These are phyloP conservation scores for Polydrusus tereticollis DNA, from an alignment of 2,888 invertebrate genomes.

Conservation along the genomic window DNA sequence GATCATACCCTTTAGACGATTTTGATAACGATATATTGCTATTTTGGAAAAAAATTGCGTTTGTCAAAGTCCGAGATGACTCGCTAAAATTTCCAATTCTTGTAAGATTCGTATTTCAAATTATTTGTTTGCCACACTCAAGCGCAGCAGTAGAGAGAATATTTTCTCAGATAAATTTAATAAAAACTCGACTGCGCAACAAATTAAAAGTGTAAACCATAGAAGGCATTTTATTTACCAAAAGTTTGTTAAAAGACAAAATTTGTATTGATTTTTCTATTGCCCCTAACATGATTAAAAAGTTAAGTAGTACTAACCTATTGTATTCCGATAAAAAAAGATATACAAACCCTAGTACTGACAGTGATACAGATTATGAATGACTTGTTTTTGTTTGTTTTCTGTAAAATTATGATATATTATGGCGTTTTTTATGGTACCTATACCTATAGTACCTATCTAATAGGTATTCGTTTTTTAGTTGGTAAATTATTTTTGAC, in stretches of 20 bases:
- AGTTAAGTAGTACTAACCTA: neutral
- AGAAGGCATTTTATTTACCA: constrained; percentile 5
- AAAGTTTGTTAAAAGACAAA: too few relatives aligned
- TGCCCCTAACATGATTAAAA: neutral
- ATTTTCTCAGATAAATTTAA: constrained; percentile 11
- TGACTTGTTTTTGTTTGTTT: too few relatives aligned
- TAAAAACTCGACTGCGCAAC: constrained; percentile 5
- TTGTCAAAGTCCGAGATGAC: constrained; percentile 6
- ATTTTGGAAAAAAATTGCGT: constrained; percentile 21
- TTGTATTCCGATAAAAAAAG: neutral
- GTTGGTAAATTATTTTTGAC: too few relatives aligned
- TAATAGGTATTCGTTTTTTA: too few relatives aligned
- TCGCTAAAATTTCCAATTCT: constrained; percentile 24
- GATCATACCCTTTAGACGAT: constrained; percentile 9
- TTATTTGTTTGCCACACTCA: constrained; percentile 25
- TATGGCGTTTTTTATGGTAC: too few relatives aligned
- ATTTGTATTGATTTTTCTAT: too few relatives aligned
- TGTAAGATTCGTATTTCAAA: constrained; percentile 12
- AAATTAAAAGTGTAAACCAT: constrained; percentile 1
- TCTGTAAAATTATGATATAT: too few relatives aligned
- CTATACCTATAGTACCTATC: too few relatives aligned
- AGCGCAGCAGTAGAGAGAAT: constrained; percentile 24
- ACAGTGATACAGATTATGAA: constrained; percentile 1
- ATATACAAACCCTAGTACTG: too few relatives aligned
- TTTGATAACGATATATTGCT: neutral